Evolutionary conservation across 1,140 invertebrate species (phyloP).

Genomic region (Aphidius ervi): DNA sequence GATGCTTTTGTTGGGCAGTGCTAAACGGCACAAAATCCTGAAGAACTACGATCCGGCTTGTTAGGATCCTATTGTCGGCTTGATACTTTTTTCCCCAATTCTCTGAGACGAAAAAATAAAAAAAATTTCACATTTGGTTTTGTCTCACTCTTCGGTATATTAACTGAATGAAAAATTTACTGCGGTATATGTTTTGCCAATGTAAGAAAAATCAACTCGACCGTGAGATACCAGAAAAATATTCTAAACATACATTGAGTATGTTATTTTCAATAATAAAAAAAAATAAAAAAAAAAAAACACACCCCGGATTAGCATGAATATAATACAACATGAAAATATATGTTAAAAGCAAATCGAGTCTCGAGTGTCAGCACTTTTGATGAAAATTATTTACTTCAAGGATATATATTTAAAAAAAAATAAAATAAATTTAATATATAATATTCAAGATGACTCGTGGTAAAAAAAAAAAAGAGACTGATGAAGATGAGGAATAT

Average conservation of each 20-base stretch:
- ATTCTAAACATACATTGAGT: slow-evolving; percentile 8
- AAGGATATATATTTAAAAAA: no score
- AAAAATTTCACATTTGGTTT: neutral
- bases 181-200: neutral
- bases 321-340: neutral
- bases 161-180: neutral
- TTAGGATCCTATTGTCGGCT: slow-evolving; percentile 42
- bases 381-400: no score
- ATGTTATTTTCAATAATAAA: slow-evolving; percentile 3
- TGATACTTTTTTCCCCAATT: slow-evolving; percentile 27
- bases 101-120: neutral
- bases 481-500: neutral
- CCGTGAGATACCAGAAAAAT: slow-evolving; percentile 14
- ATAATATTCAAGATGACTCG: slow-evolving; percentile 6
- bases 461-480: slow-evolving; percentile 12
- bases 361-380: slow-evolving; percentile 6
- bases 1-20: slow-evolving; percentile 36
- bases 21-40: slow-evolving; percentile 45
- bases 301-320: slow-evolving; percentile 7
- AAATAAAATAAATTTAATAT: no score
- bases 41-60: slow-evolving; percentile 38
- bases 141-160: neutral
- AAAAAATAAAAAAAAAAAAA: no score
- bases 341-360: no score
- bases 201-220: slow-evolving; percentile 13